These are phyloP conservation scores for Drosophila kohkoa DNA, from an alignment of 1,140 invertebrate species.

Conservation along the genomic window DNA sequence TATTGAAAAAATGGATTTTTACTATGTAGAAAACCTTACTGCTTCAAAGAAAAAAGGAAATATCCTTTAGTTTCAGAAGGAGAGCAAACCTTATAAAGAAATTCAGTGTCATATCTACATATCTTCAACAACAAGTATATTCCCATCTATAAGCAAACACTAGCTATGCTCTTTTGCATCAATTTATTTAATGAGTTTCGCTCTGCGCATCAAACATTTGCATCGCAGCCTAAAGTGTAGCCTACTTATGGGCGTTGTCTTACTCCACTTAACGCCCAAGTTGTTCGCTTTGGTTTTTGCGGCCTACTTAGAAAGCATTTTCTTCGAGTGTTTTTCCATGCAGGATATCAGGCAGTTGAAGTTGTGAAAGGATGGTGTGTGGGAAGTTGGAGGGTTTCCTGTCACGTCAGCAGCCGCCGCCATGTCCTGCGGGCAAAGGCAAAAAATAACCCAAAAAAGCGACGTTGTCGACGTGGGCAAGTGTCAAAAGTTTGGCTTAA, in stretches of 20 bases:
- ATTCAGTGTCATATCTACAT: too few relatives aligned
- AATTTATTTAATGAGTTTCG: neutral
- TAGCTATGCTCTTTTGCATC: neutral
- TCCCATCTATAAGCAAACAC: too few relatives aligned
- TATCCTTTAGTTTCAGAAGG: too few relatives aligned
- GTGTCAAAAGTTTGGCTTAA: slow-evolving; percentile 78
- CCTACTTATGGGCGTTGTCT: slow-evolving; percentile 53
- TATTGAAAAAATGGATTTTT: too few relatives aligned
- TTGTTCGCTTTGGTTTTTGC: slow-evolving; percentile 12
- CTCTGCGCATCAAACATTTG: neutral
- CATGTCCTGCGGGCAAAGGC: slow-evolving; percentile 8
- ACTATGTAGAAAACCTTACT: too few relatives aligned
- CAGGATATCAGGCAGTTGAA: neutral
- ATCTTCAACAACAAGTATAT: too few relatives aligned
- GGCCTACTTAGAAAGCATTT: slow-evolving; percentile 8
- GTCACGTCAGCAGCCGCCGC: slow-evolving; percentile 34
- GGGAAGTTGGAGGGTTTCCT: slow-evolving; percentile 22
- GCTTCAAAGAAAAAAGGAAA: too few relatives aligned
- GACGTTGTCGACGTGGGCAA: slow-evolving; percentile 33
- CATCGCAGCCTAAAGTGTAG: slow-evolving; percentile 40
- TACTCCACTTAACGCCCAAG: neutral
- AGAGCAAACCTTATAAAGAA: too few relatives aligned
- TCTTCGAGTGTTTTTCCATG: slow-evolving; percentile 14
- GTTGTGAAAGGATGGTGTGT: neutral
- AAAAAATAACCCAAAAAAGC: slow-evolving; percentile 29